These are phyloP conservation scores for Macrochelys suwanniensis DNA, from an alignment of 2,797 vertebrate species.

Conservation along the genomic window DNA sequence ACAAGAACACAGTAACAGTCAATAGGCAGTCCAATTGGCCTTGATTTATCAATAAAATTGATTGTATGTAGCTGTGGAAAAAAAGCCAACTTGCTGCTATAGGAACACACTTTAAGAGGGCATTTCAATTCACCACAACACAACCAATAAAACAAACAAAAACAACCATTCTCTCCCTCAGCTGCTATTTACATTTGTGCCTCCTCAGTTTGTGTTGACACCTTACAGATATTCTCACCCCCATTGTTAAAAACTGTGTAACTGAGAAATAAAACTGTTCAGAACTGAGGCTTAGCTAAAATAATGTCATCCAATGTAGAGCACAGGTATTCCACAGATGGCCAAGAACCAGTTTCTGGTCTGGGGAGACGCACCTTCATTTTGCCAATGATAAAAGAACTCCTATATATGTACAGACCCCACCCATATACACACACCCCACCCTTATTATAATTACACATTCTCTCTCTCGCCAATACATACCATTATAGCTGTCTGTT, in stretches of 20 bases:
- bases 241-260: neutral
- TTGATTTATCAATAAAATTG: neutral
- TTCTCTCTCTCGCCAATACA: neutral
- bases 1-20: neutral
- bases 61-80: neutral
- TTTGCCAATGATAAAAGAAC: neutral
- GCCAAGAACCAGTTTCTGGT: neutral
- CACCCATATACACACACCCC: neutral
- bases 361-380: neutral
- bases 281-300: neutral
- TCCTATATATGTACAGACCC: neutral
- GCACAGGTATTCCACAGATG: neutral
- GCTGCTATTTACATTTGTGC: neutral
- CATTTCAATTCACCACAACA: neutral
- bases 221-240: neutral
- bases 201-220: neutral
- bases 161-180: neutral
- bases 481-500: neutral
- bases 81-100: neutral
- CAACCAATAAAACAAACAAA: neutral
- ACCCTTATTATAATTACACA: neutral
- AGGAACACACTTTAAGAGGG: neutral
- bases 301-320: fast-evolving
- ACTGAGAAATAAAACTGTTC: neutral
- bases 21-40: neutral